These are phyloP conservation scores for Gortyna flavago DNA, from an alignment of 2,888 invertebrate species.

Conservation along the genomic window DNA sequence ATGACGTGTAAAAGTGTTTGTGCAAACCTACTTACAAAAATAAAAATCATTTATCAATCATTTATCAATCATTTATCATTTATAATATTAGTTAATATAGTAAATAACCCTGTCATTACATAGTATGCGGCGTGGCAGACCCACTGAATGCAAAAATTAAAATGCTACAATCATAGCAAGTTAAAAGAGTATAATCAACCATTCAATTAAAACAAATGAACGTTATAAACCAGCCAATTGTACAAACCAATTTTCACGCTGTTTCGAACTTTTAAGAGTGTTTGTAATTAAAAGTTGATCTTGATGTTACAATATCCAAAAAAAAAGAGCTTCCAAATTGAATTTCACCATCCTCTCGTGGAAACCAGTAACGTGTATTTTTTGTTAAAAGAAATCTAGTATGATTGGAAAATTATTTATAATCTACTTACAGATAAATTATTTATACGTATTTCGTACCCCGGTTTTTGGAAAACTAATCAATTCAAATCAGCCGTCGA, in stretches of 20 bases:
- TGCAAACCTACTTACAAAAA: too few species aligned
- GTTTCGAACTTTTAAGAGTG: neutral
- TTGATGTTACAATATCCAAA: conserved; percentile 9
- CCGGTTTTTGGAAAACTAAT: conserved; percentile 10
- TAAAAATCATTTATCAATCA: too few species aligned
- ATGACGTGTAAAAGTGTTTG: too few species aligned
- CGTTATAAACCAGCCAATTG: neutral
- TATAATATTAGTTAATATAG: too few species aligned
- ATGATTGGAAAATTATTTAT: neutral
- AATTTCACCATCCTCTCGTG: neutral
- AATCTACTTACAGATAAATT: neutral
- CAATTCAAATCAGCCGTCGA: neutral
- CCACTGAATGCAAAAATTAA: neutral
- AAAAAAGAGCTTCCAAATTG: neutral
- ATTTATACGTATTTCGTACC: neutral
- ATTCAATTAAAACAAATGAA: conserved; percentile 7
- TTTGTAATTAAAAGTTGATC: conserved; percentile 15
- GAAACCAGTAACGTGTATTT: neutral
- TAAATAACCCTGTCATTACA: too few species aligned
- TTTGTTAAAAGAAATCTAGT: neutral
- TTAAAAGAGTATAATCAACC: neutral
- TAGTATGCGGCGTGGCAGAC: too few species aligned
- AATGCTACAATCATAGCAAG: too few species aligned
- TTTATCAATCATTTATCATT: too few species aligned
- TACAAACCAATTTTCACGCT: conserved; percentile 14